Conservation (phyloP, 2,113 vertebrate species). For the Zosterops hypoxanthus region DNA sequence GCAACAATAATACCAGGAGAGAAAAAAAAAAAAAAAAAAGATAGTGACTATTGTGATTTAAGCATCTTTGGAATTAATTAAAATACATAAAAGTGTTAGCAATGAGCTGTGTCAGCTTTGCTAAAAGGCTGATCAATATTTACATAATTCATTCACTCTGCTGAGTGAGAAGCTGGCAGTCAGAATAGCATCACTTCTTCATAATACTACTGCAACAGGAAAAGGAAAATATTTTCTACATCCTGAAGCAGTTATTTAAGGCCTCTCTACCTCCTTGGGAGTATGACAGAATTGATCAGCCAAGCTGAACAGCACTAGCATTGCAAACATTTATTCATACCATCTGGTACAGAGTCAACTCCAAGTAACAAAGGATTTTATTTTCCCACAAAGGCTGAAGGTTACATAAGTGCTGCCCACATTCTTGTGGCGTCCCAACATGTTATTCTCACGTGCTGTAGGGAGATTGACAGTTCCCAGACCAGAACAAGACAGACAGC, state of each 20-base stretch:
- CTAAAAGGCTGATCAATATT: conserved; percentile 27
- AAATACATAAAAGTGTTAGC: background rate
- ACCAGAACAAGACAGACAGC: conserved; percentile 11
- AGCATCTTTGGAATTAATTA: background rate
- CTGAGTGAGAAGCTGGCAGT: conserved; percentile 8
- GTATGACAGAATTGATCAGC: conserved; percentile 63
- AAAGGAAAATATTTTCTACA: conserved; percentile 63
- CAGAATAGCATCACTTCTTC: conserved; percentile 3
- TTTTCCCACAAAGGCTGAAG: conserved; percentile 68
- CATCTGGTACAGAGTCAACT: conserved; percentile 65
- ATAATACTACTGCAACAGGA: conserved; percentile 41
- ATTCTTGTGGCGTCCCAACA: conserved; percentile 39
- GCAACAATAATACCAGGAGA: background rate
- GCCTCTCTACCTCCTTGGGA: conserved; percentile 43
- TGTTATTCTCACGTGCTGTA: conserved; percentile 47
- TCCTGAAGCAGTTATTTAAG: conserved; percentile 61
- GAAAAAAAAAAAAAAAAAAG: background rate
- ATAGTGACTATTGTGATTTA: background rate
- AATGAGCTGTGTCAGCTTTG: background rate
- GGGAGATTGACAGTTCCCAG: conserved; percentile 29
- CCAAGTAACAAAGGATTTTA: conserved; percentile 69
- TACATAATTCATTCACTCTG: background rate
- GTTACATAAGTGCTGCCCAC: conserved; percentile 41
- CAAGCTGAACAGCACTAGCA: conserved; percentile 61
- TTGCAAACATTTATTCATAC: conserved; percentile 67